These are phyloP conservation scores for Pipistrellus pygmaeus DNA, from an alignment of 2,797 vertebrate genomes.

Conservation along the genomic window DNA sequence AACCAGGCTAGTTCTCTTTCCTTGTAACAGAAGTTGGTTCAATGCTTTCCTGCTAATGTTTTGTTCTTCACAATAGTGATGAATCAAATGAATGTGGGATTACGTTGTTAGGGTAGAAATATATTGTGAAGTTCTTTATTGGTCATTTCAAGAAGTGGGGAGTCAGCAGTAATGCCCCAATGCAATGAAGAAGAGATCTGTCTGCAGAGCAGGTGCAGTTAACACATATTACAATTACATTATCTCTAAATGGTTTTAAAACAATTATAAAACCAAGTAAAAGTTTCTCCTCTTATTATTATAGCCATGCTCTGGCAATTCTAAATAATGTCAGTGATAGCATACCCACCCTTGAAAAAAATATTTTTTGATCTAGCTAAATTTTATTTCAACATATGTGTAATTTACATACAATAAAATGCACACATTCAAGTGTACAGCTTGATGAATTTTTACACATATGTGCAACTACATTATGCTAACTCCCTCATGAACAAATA, in stretches of 20 bases:
- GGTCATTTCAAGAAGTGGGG: not conserved
- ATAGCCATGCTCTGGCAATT: not conserved
- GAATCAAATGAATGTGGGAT: not conserved
- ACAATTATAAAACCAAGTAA: not conserved
- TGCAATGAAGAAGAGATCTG: not conserved
- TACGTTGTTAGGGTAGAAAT: not conserved
- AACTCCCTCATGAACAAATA: not conserved
- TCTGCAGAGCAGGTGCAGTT: fast-evolving
- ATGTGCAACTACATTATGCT: not conserved
- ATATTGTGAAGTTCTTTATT: not conserved
- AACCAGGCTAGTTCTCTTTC: not conserved
- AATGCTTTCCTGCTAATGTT: not conserved
- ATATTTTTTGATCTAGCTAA: not conserved
- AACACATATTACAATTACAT: not conserved
- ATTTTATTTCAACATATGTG: not conserved
- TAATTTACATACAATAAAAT: not conserved
- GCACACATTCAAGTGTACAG: not conserved
- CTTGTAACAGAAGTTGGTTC: not conserved
- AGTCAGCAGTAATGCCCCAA: not conserved
- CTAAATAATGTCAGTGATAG: not conserved
- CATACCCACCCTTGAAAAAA: not conserved
- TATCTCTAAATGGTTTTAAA: not conserved
- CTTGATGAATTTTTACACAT: not conserved
- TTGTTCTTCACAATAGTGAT: not conserved
- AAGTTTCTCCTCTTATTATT: not conserved